Conservation (phyloP, 2,113 vertebrate species). For the Anarrhichthys ocellatus region DNA sequence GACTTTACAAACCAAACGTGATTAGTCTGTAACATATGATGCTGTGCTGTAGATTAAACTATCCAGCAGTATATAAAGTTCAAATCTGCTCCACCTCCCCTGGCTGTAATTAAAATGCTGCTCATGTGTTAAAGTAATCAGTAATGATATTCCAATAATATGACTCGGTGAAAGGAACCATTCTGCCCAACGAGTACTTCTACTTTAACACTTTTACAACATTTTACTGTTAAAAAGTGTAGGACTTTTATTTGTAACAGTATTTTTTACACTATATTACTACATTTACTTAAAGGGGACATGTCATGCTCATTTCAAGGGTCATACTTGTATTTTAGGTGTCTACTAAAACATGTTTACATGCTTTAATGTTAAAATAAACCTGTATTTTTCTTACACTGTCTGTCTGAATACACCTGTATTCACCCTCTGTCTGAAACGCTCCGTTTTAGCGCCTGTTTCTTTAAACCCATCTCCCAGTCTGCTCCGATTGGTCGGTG, state of each 20-base stretch:
- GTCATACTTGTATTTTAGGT: not conserved
- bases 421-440: too few species aligned
- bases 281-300: not conserved
- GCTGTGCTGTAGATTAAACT: not conserved
- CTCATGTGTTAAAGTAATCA: not conserved
- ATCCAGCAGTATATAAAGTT: not conserved
- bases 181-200: not conserved
- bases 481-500: too few species aligned
- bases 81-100: not conserved
- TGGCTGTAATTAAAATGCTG: not conserved
- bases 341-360: not conserved
- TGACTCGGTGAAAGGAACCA: not conserved
- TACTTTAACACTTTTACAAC: not conserved
- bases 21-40: not conserved
- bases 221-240: not conserved
- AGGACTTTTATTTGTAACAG: too few species aligned
- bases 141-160: not conserved
- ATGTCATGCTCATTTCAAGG: not conserved
- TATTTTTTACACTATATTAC: not conserved
- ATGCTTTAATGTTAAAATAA: not conserved
- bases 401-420: too few species aligned
- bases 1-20: not conserved
- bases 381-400: too few species aligned
- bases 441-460: too few species aligned
- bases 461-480: too few species aligned